A percentile compares a stretch with the other conserved stretches of the same genome.
Conservation (phyloP, 2,888 invertebrate genomes). For the Spodoptera exigua region DNA sequence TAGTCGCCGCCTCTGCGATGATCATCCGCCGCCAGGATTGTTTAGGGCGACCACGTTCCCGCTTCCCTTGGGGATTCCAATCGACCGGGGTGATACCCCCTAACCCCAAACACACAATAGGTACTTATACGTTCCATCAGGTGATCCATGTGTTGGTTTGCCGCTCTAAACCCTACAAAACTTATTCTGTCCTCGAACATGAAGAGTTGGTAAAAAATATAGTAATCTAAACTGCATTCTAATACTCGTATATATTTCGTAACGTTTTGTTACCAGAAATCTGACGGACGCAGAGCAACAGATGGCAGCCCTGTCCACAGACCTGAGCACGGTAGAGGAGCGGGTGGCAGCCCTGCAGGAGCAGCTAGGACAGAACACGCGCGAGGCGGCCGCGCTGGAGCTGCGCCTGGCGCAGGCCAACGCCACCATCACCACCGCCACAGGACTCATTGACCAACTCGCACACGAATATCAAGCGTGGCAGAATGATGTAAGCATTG, state of each 20-base stretch:
- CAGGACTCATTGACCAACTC: slow-evolving; percentile 94
- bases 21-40: no score
- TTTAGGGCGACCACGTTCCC: no score
- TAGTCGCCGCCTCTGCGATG: no score
- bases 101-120: no score
- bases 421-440: slow-evolving; percentile 93
- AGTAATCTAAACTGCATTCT: not conserved
- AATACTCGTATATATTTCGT: not conserved
- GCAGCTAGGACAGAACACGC: slow-evolving; percentile 95
- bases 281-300: slow-evolving; percentile 95
- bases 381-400: slow-evolving; percentile 98
- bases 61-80: no score
- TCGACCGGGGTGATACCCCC: no score
- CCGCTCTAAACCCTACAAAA: no score
- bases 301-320: slow-evolving; percentile 93
- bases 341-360: slow-evolving; percentile 93
- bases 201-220: slow-evolving; percentile 1
- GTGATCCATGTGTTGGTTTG: no score
- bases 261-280: slow-evolving; percentile 87
- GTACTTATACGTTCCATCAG: no score
- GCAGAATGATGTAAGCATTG: slow-evolving; percentile 88
- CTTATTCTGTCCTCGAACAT: no score
- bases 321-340: slow-evolving; percentile 94
- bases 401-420: slow-evolving; percentile 94
- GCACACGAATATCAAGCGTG: slow-evolving; percentile 97